A percentile compares a stretch with the other conserved stretches of the same genome.
phyloP scores from a whole-genome alignment of 1,140 invertebrate genomes.

The Argopecten irradians region DNA sequence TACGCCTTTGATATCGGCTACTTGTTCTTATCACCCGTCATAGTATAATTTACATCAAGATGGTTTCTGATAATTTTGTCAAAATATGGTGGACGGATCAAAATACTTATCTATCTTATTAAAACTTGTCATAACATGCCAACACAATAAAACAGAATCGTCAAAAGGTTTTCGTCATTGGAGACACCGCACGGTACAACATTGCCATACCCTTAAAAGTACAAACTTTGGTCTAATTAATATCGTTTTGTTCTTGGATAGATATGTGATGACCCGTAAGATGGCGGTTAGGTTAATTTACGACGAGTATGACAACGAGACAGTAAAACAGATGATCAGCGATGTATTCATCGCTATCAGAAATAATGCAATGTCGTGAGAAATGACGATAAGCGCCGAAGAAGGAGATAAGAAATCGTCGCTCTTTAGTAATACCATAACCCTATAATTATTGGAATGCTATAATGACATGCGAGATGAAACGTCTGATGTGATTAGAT shows the following conservation, averaged over 20 bases:
- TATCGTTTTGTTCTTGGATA: neutral
- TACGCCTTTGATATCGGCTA: neutral
- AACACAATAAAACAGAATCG: neutral
- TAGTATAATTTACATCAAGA: neutral
- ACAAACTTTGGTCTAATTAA: slow-evolving; percentile 8
- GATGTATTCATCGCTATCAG: neutral
- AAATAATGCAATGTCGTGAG: neutral
- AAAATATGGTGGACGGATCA: neutral
- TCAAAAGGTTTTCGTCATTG: neutral
- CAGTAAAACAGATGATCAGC: neutral
- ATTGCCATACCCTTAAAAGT: neutral
- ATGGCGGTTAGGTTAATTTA: neutral
- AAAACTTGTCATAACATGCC: neutral
- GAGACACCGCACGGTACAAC: neutral
- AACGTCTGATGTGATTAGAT: neutral
- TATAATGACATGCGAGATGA: neutral
- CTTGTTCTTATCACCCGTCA: neutral
- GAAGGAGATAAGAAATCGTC: neutral
- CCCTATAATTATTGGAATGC: neutral
- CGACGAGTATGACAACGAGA: neutral
- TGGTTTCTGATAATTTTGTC: neutral
- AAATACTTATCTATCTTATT: neutral
- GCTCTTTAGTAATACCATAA: neutral
- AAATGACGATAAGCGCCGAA: neutral
- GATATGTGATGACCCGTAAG: neutral